phyloP scores from a whole-genome alignment of 2,113 vertebrate genomes.

The Falcunculus frontatus region DNA sequence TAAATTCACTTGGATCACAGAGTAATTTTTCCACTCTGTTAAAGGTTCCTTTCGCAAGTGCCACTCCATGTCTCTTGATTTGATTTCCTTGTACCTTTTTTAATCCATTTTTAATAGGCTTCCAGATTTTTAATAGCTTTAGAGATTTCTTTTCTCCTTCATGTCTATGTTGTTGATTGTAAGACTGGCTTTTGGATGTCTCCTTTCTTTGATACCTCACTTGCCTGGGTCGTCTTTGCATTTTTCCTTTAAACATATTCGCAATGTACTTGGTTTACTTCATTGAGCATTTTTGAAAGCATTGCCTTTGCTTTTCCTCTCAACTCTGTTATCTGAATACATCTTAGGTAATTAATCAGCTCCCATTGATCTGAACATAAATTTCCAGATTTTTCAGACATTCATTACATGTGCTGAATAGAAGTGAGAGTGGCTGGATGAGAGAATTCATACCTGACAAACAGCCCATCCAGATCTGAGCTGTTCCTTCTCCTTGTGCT shows the following conservation, averaged over 20 bases:
- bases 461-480: slow-evolving; percentile 56
- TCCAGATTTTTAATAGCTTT: slow-evolving; percentile 67
- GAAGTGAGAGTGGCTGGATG: slow-evolving; percentile 60
- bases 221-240: slow-evolving; percentile 59
- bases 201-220: slow-evolving; percentile 63
- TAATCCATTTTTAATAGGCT: slow-evolving; percentile 68
- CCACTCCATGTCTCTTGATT: slow-evolving; percentile 68
- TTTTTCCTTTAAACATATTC: slow-evolving; percentile 61
- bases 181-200: slow-evolving; percentile 63
- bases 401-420: slow-evolving; percentile 69
- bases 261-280: slow-evolving; percentile 63
- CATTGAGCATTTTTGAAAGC: slow-evolving; percentile 67
- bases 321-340: slow-evolving; percentile 70
- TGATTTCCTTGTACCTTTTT: slow-evolving; percentile 69
- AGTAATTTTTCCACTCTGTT: slow-evolving; percentile 53
- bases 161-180: slow-evolving; percentile 69
- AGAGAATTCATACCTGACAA: slow-evolving; percentile 68
- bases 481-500: slow-evolving; percentile 38
- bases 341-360: slow-evolving; percentile 75
- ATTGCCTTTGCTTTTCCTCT: slow-evolving; percentile 66
- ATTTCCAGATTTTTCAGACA: slow-evolving; percentile 69
- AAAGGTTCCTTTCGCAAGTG: slow-evolving; percentile 48
- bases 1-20: slow-evolving; percentile 41
- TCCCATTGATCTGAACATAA: slow-evolving; percentile 71
- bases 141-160: slow-evolving; percentile 68